Evolutionary conservation across 1,140 invertebrate genomes (phyloP), one percentile per base, ranked within the genome.

Genomic region (Scaptomyza hsui): DNA sequence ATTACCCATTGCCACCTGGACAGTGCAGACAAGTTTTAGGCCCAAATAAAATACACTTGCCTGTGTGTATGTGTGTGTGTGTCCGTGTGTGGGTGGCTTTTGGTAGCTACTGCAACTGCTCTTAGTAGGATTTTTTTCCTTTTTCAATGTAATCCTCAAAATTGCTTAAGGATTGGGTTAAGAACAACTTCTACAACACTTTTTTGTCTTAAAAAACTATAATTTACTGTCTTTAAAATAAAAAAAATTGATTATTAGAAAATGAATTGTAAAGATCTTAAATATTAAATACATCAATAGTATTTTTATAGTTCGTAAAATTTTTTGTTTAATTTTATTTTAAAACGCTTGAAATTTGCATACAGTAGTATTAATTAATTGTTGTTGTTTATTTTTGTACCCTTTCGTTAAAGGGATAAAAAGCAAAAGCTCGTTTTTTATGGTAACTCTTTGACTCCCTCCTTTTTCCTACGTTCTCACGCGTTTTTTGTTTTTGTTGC

Each of bases 71-170:
- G 4, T 21, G 19, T 21, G 6, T 29, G 6, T 37, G 10, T 21
- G 19, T 21, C 2, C 9, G 6, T 37, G 10, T 4, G 53, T 59
- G 56, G 47, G 57, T 71, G 53, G 74, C 48, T 72, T 39, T 35
- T 3, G 42, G 32, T 3, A 37, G n/a, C 41, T 55, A 37, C 41
- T 55, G 24, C 13, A 16, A 16, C 26, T 7, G 32, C 32, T 21
- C 4, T 19, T 52, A 13, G 53, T 29, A 62, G n/a, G 55, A 19
- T 56, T 37, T 63, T 37, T 37, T 35, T 51, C 45, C 60, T 52
- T 68, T 78, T 60, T 41, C 41, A 71, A 62, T 67, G 63, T 45
- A 82, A 45, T n/a, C 6, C 65, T 73, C 61, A 72, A 72, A 80
- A 62, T 9, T 29, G 1, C 26, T 29, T 29, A 29, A 29, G 26